Evolutionary conservation across 2,797 vertebrate genomes (phyloP).

Genomic region (Tangara arthus): DNA sequence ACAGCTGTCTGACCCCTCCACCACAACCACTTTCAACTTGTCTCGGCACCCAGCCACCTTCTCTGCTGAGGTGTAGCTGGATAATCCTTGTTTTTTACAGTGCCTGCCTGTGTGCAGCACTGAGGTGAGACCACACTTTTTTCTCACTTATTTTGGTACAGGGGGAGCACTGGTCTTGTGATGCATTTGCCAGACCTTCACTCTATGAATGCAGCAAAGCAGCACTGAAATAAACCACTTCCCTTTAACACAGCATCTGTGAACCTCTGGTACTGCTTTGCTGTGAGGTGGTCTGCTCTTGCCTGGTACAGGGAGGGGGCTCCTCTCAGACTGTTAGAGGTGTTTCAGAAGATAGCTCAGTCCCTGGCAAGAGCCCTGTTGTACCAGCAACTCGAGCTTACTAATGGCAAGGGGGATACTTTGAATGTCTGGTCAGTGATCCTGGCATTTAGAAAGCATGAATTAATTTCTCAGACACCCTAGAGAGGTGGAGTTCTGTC

Average conservation of each 20-base stretch:
- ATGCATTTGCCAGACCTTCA: neutral
- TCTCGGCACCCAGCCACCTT: neutral
- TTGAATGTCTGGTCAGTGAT: constrained; percentile 1
- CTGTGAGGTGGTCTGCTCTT: neutral
- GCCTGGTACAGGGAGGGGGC: neutral
- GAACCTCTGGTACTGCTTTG: neutral
- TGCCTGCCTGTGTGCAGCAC: neutral
- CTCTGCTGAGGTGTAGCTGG: neutral
- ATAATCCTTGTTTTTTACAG: neutral
- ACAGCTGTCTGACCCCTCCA: neutral
- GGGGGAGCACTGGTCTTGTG: neutral
- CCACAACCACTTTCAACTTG: neutral
- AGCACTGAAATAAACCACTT: neutral
- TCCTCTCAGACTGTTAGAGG: neutral
- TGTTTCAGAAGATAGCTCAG: neutral
- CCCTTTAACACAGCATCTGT: neutral
- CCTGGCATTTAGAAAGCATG: constrained; percentile 40
- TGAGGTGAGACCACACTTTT: neutral
- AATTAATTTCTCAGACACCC: constrained; percentile 63
- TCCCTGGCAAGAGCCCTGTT: neutral
- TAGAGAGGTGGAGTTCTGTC: constrained; percentile 63
- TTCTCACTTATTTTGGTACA: neutral
- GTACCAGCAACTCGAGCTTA: neutral
- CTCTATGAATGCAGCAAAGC: neutral
- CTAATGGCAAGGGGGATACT: neutral